These are phyloP conservation scores for Andricus quercusramuli DNA, from an alignment of 2,888 invertebrate species.

Conservation along the genomic window DNA sequence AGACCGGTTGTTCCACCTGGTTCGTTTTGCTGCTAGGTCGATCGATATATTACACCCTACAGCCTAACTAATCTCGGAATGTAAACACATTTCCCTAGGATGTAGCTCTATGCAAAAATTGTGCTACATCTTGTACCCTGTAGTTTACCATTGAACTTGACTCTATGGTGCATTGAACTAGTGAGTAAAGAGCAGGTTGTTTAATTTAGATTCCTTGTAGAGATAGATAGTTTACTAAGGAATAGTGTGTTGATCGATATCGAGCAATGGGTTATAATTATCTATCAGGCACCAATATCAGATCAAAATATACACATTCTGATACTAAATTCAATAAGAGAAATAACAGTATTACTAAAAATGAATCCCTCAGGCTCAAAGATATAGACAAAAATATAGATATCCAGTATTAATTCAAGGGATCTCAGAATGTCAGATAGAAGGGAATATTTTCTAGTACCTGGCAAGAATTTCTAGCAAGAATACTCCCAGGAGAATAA, in stretches of 20 bases:
- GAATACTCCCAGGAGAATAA: background rate
- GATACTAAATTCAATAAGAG: background rate
- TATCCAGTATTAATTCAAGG: background rate
- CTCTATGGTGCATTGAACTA: slow-evolving; percentile 7
- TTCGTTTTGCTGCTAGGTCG: slow-evolving; percentile 16
- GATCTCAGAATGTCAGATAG: background rate
- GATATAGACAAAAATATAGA: background rate
- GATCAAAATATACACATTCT: background rate
- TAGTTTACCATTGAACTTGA: background rate
- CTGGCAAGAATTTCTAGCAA: too few relatives aligned
- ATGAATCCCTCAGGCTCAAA: background rate
- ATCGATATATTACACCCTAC: slow-evolving; percentile 16
- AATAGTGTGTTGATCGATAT: background rate
- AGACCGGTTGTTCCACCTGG: slow-evolving; percentile 21
- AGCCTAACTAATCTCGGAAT: background rate
- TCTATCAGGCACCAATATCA: background rate
- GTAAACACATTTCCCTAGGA: slow-evolving; percentile 1
- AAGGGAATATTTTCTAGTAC: background rate
- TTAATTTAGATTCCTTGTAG: background rate
- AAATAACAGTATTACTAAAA: background rate
- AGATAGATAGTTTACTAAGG: background rate
- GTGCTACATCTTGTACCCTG: background rate
- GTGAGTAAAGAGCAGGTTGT: background rate
- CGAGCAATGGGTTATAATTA: background rate
- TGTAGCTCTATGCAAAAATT: background rate